Evolutionary conservation across 2,888 invertebrate genomes (phyloP).

Genomic region (Endotricha flammealis): DNA sequence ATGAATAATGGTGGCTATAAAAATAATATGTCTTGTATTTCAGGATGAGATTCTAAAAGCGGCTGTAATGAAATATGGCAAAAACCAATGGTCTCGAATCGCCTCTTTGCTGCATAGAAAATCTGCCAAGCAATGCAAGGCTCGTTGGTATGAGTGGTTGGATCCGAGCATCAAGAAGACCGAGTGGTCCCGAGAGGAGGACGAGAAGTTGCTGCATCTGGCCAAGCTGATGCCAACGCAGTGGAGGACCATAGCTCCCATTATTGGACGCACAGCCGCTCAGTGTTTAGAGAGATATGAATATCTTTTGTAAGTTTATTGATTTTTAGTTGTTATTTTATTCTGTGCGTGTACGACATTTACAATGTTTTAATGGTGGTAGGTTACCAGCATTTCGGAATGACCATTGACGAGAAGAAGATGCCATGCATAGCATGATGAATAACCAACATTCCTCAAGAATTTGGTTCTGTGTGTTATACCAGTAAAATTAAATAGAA

Average conservation of each 20-base stretch:
- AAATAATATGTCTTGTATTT: slow-evolving; percentile 27
- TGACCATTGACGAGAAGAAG: no score
- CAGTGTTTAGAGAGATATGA: slow-evolving; percentile 99
- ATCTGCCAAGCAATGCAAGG: slow-evolving; percentile 99
- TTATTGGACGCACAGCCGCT: slow-evolving; percentile 98
- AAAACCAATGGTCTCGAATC: slow-evolving; percentile 99
- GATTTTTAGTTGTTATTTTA: not conserved
- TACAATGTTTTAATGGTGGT: no score
- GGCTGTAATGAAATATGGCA: slow-evolving; percentile 99
- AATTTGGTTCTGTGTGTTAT: no score
- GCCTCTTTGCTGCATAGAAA: slow-evolving; percentile 98
- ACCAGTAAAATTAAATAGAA: not conserved
- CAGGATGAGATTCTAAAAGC: slow-evolving; percentile 99
- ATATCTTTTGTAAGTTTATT: slow-evolving; percentile 88
- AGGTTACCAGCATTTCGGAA: no score
- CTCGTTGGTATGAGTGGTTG: slow-evolving; percentile 99
- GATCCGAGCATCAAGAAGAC: slow-evolving; percentile 99
- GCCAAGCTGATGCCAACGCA: slow-evolving; percentile 99
- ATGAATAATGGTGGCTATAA: slow-evolving; percentile 3
- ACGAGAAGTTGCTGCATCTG: slow-evolving; percentile 97
- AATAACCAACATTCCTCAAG: no score
- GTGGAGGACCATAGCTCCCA: slow-evolving; percentile 99
- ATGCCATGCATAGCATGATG: no score
- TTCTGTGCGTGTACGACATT: no score
- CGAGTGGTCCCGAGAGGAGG: slow-evolving; percentile 99